Base-by-base conservation (phyloP, 1,140 invertebrate species). In the Neodiprion pinetum region DNA sequence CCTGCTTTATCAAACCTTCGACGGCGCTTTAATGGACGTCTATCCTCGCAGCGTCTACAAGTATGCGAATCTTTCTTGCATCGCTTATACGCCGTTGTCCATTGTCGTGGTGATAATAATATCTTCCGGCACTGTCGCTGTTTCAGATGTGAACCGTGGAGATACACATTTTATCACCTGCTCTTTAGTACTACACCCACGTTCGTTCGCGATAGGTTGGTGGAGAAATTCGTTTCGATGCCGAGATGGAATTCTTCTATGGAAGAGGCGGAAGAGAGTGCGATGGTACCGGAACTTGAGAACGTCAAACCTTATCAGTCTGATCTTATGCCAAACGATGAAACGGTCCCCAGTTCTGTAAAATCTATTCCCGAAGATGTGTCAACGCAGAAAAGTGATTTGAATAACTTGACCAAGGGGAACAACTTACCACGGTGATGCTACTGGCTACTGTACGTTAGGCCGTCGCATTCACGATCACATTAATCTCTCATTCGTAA, bases 31-130 rank as follows among this genome's bases (percentile, higher is more conserved):
- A 10, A 83, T 91, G 9, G 87, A 88, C 70, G 75, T 83, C 4
- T 76, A 85, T 10, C 92, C 92, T 0, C 79, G 83, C 17, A 23
- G 85, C 0, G 17, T 88, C n/a, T 93, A 93, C 77, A 90, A 89
- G 84, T 88, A 89, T 77, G 89, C 82, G 77, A 81, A 88, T 71
- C 90, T 89, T 79, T 75, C 75, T 10, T 66, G 86, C 48, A 67
- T 21, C 49, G 69, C 48, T 53, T 10, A 21, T 65, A 40, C 28
- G 28, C 28, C 28, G 28, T 40, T 40, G 28, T 40, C 28, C 17
- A 0, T 21, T 21, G 17, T 21, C 17, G 17, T 21, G 17, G 23
- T 21, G 40, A 14, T n/a, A 3, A 28, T n/a, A 17, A 70, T 70
- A 9, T 47, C 40, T 47, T 47, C 23, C 10, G n/a, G 17, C 17